phyloP scores from a whole-genome alignment of 2,888 invertebrate genomes.

The Acholoe squamosa region DNA sequence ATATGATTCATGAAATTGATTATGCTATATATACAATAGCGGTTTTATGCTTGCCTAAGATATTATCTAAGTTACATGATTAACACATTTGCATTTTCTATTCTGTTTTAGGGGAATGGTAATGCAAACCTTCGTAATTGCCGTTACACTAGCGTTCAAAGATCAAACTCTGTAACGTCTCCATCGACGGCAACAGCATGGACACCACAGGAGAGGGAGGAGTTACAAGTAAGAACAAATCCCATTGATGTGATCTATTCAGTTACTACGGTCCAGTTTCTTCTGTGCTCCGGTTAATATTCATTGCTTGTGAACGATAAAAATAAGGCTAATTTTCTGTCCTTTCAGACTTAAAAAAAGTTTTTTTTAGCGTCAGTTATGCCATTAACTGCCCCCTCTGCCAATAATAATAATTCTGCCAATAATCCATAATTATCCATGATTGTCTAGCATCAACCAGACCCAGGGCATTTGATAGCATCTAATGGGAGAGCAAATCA shows the following conservation, averaged over 20 bases:
- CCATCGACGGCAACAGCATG: conserved; percentile 4
- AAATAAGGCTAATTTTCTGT: background rate
- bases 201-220: conserved; percentile 37
- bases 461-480: too few species aligned
- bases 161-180: background rate
- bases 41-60: too few species aligned
- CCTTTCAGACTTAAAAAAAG: background rate
- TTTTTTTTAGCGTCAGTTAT: background rate
- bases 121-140: background rate
- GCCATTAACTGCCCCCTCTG: background rate
- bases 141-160: conserved; percentile 13
- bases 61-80: too few species aligned
- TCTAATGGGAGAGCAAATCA: too few species aligned
- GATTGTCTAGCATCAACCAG: too few species aligned
- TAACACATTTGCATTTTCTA: too few species aligned
- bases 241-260: too few species aligned
- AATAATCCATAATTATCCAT: background rate
- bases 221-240: conserved; percentile 14
- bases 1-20: too few species aligned
- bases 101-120: background rate
- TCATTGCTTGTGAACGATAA: background rate
- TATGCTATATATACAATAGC: too few species aligned
- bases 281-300: background rate
- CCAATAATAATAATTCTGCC: background rate
- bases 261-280: too few species aligned